Evolutionary conservation across 1,140 invertebrate species (phyloP), one percentile per base, ranked within the genome.

Genomic region (Globodera rostochiensis): DNA sequence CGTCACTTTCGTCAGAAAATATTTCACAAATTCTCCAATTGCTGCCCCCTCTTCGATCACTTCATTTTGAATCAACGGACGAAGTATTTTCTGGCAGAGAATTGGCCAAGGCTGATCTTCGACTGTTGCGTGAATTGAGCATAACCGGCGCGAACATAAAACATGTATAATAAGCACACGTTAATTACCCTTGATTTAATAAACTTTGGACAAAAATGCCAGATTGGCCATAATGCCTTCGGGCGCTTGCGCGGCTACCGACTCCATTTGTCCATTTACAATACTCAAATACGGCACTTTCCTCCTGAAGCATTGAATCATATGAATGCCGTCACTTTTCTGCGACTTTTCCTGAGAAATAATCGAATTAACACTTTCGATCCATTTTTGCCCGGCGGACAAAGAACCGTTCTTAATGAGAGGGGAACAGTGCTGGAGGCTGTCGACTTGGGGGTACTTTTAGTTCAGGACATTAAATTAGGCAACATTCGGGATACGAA

Each of bases 361-460:
- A 85, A 85, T 66, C 64, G 77, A 64, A 73, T 85, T 36, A 64
- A 79, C 50, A 50, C 82, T 9, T 79, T 85, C 0, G 64, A 84
- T 73, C 66, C 67, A 7, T 82, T 84, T 64, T 76, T 77, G 13
- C 36, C 25, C 36, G 47, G 74, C 7, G 60, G 50, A 8, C 64
- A 50, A 36, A 76, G 71, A 47, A 83, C 83, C 7, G 36, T 83
- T 15, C 67, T 84, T 47, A 84, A 84, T 75, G 46, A 80, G 64
- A 78, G 85, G 36, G 84, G 84, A 6, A 84, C 84, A 3, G 76
- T 86, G 69, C 66, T 84, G 53, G 84, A 84, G 21, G 64, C 64
- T 13, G 45, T 84, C 47, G 75, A 83, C 50, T 50, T 84, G 53
- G 47, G 70, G 21, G 83, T 84, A 86, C 73, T 70, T 70, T 70